These are phyloP conservation scores for Boloria selene DNA, from an alignment of 2,888 invertebrate genomes.

Conservation along the genomic window DNA sequence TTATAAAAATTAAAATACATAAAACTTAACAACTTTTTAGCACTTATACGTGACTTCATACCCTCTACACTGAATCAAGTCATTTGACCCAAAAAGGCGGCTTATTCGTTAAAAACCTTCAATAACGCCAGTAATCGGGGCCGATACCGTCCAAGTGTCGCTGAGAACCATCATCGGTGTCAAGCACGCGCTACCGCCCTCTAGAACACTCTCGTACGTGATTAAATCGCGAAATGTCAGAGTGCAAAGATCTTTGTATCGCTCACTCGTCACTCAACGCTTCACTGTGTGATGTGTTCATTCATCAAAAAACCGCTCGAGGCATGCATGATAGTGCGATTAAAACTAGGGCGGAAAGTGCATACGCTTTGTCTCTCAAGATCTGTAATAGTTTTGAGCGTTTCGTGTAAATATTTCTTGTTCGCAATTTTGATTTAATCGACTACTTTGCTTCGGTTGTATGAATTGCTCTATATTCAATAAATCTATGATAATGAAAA, in stretches of 20 bases:
- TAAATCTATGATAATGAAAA: too few relatives aligned
- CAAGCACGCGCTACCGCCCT: constrained; percentile 68
- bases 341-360: constrained; percentile 39
- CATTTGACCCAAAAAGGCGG: constrained; percentile 34
- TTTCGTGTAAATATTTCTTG: background rate
- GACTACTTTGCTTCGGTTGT: too few relatives aligned
- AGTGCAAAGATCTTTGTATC: constrained; percentile 79
- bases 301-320: constrained; percentile 69
- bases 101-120: constrained; percentile 30
- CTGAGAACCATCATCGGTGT: constrained; percentile 70
- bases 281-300: constrained; percentile 64
- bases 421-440: background rate
- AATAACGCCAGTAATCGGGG: constrained; percentile 44
- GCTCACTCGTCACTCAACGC: constrained; percentile 63
- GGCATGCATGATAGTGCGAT: constrained; percentile 46
- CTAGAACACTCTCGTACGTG: constrained; percentile 70
- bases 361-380: constrained; percentile 39
- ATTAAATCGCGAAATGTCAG: constrained; percentile 81
- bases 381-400: background rate
- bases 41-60: too few relatives aligned
- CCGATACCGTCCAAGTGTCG: constrained; percentile 60
- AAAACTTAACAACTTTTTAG: too few relatives aligned
- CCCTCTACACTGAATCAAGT: constrained; percentile 11
- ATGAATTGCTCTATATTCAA: too few relatives aligned
- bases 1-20: too few relatives aligned